Base-by-base conservation (phyloP, 1,140 invertebrate species). In the Macrosteles quadrilineatus region DNA sequence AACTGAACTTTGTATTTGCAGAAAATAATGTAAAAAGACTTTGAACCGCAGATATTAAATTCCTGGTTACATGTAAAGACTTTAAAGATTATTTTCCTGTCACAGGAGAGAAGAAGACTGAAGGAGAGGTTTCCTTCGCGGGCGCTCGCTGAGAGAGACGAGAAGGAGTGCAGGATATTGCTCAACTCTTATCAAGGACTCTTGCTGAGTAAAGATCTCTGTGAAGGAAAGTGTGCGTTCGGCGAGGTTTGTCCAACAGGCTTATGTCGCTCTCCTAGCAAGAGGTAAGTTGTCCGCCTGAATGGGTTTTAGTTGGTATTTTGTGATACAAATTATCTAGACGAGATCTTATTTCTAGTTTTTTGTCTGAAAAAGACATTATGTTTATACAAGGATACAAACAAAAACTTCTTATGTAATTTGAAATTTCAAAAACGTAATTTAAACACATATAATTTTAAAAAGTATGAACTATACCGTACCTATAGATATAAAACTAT, bases 191-290 rank as follows among this genome's bases (percentile, higher is more conserved):
- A 95, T 78, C 90, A 95, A 76, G 89, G 90, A 62, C 84, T 93
- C 75, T 82, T 94, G 4, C 85, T 87, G 68, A 87, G 91, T 29
- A 83, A 86, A 32, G 89, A 92, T 74, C 91, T 94, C 72, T 95
- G 93, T 80, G 92, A 94, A 78, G 92, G 92, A 32, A 90, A 91
- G 77, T 95, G 93, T 79, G 84, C 89, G 4, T 87, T 93, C 83
- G 91, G 91, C n/a, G 85, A 92, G 74, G 86, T 88, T 47, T 94
- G 92, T 83, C 92, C 92, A 1, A 93, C 91, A 70, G 92, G 92
- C 80, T 78, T 87, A 1, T 88, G 87, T 73, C 79, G 84, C 14
- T 81, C 82, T 43, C 76, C 80, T 30, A 83, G 78, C 70, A 86
- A 84, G 74, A 85, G 85, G 83, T 84, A 71, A 73, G 72, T 63